Conservation (phyloP, 2,888 invertebrate genomes). For the Tetragonisca angustula region DNA sequence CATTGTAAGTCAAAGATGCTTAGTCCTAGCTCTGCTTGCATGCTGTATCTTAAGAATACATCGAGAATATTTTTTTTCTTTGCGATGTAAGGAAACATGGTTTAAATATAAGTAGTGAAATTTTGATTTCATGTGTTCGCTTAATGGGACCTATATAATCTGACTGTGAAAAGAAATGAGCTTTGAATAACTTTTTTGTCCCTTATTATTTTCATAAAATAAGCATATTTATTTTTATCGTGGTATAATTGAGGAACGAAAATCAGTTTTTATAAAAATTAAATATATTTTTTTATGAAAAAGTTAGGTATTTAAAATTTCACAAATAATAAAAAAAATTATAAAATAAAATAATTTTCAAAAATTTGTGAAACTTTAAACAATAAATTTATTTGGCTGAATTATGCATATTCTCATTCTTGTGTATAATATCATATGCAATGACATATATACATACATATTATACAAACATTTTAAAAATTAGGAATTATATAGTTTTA, state of each 20-base stretch:
- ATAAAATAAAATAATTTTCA: not conserved
- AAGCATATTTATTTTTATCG: not conserved
- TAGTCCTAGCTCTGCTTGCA: slow-evolving; percentile 13
- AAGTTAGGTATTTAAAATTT: not conserved
- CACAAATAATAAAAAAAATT: not conserved
- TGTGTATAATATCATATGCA: not conserved
- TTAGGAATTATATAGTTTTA: not conserved
- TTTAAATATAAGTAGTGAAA: slow-evolving; percentile 3
- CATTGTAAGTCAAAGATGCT: slow-evolving; percentile 41
- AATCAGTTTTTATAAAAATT: not conserved
- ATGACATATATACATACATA: not conserved
- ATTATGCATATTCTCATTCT: no score
- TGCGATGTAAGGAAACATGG: not conserved
- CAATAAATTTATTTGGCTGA: not conserved
- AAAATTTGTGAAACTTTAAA: not conserved
- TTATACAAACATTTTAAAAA: not conserved
- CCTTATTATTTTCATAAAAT: not conserved
- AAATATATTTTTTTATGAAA: not conserved
- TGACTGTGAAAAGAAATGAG: not conserved
- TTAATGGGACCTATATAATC: not conserved
- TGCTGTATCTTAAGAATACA: slow-evolving; percentile 8
- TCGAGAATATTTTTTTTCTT: slow-evolving; percentile 13
- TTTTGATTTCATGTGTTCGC: not conserved
- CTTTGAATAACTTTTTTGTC: not conserved
- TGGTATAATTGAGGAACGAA: not conserved